phyloP scores from a whole-genome alignment of 1,140 invertebrate genomes.

The Cherax quadricarinatus region DNA sequence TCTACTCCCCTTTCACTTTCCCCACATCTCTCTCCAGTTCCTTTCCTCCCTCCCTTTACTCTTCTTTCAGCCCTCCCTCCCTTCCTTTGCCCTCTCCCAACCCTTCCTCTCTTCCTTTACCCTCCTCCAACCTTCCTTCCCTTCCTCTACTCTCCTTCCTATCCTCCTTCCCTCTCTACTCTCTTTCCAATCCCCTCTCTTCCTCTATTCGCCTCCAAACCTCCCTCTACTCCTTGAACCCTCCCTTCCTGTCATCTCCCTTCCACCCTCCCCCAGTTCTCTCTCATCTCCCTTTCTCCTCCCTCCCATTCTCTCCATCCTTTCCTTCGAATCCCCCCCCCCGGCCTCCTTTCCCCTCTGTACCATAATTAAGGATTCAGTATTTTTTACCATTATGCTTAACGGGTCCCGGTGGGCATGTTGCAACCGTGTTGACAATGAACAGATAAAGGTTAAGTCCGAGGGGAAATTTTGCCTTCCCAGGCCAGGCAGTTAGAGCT shows the following conservation, averaged over 20 bases:
- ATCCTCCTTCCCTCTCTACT: too few species aligned
- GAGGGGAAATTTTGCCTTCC: slow-evolving; percentile 41
- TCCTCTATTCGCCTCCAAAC: too few species aligned
- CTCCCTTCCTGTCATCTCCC: neutral
- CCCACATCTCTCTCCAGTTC: neutral
- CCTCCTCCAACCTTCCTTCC: too few species aligned
- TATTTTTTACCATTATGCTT: slow-evolving; percentile 63
- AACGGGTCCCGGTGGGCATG: slow-evolving; percentile 50
- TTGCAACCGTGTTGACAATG: slow-evolving; percentile 53
- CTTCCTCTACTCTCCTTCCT: too few species aligned
- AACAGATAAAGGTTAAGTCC: slow-evolving; percentile 59
- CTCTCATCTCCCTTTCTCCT: neutral
- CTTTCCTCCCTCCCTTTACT: too few species aligned
- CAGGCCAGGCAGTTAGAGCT: slow-evolving; percentile 1
- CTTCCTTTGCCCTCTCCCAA: too few species aligned
- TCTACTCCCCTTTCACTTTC: too few species aligned
- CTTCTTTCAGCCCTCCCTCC: too few species aligned
- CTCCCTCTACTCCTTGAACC: neutral
- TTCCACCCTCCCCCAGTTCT: neutral
- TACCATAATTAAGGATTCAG: slow-evolving; percentile 56
- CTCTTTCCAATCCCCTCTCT: too few species aligned
- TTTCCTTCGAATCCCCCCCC: neutral
- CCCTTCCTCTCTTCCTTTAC: too few species aligned
- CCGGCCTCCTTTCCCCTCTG: neutral
- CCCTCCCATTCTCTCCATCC: neutral